Base-by-base conservation (phyloP, 1,140 invertebrate genomes). In the Brachystomella parvula region DNA sequence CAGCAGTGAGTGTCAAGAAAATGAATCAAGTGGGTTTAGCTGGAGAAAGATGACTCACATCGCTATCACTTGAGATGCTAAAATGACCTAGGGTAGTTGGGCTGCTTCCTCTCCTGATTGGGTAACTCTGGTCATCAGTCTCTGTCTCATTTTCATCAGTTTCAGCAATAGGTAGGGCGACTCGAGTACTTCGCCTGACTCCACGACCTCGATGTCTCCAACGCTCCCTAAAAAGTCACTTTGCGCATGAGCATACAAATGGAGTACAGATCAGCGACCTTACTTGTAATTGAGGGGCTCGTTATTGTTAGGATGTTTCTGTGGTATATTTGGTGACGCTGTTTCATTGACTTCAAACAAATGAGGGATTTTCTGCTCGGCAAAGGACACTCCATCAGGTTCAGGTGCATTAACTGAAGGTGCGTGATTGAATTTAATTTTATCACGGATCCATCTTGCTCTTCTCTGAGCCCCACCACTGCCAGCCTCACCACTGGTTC, bases 51-150 rank as follows among this genome's bases (percentile, higher is more conserved):
- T n/a, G 63, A 66, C 71, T 72, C 0, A 29, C 53, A 57, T 66
- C 64, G 39, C 71, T 72, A 44, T 72, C 71, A 33, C 71, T 72
- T 26, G 68, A 70, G 44, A 72, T 70, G 44, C 65, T 67, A 28
- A 56, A 70, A 26, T 12, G 30, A 61, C 69, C 67, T 33, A 21
- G 59, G 32, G 30, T 65, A 9, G n/a, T n/a, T n/a, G 49, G 68
- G 39, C 63, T 61, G 3, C 53, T 12, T 17, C 53, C 15, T 31
- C 58, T 47, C 29, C 60, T 61, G 3, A 66, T 19, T 6, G 69
- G 64, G 32, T 56, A 63, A 9, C 70, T 68, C 66, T 28, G 24
- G 9, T 58, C 28, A 17, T 60, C 32, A 56, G 28, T 53, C 15
- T 9, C 49, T 24, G 47, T 28, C 6, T 58, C 63, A 65, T 29